Base-by-base conservation (phyloP, 2,888 invertebrate species). In the Blastobasis adustella region DNA sequence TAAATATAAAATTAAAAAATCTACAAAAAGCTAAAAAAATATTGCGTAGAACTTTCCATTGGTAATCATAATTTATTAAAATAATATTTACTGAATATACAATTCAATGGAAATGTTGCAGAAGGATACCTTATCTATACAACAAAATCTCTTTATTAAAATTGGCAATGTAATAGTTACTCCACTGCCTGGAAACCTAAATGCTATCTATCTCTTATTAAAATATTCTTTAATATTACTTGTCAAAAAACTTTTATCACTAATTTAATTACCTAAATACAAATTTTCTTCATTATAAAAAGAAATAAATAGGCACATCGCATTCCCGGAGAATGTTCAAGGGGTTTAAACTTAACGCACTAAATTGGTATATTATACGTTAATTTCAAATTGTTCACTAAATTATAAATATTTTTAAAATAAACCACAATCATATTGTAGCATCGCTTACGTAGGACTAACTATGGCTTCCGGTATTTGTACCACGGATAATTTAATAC, bases 291-390 rank as follows among this genome's bases (percentile, higher is more conserved):
- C 69, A 71, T 73, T 71, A 73, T 73, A 71, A 78, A 81, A 82
- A 76, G 73, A 81, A 86, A 86, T 85, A 86, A 86, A 85, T 86
- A 86, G 82, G 81, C 83, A 86, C 82, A 76, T 73, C 64, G 76
- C 82, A 85, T 82, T 82, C 84, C 70, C 65, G 63, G 66, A 64
- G 82, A 85, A 84, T 79, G 82, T 74, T 62, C 63, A 61, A 75
- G 72, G 71, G 66, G 67, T 67, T 70, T 54, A 58, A 76, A 75
- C 73, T 74, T 78, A 78, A 71, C 63, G 66, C 69, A 67, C 71
- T 76, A 76, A 65, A 67, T 69, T 73, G 69, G 67, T 71, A 74
- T 23, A 23, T 23, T 23, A 23, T 23, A 23, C 66, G 73, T 70
- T 75, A 73, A 73, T 75, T 78, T 76, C 70, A 75, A 69, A 69